Evolutionary conservation across 2,113 vertebrate genomes (phyloP).

Genomic region (Ibidorhyncha struthersii): DNA sequence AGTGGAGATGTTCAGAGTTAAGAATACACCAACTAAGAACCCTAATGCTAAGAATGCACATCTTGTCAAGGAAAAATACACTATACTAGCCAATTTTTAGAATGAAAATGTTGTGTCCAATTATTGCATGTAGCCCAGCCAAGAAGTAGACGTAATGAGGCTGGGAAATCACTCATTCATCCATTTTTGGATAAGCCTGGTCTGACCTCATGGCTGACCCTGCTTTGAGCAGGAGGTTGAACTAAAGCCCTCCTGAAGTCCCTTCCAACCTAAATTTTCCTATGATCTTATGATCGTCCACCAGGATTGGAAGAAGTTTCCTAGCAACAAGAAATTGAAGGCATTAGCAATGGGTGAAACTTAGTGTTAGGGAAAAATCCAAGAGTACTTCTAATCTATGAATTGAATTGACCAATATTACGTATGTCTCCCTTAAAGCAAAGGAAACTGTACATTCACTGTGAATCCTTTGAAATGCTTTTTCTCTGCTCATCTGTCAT

Average conservation of each 20-base stretch:
- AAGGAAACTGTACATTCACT: neutral
- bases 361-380: neutral
- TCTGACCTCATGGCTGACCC: slow-evolving; percentile 6
- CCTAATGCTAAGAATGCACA: neutral
- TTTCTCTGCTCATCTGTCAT: neutral
- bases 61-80: slow-evolving; percentile 5
- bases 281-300: neutral
- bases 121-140: neutral
- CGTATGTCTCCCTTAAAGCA: neutral
- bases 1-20: neutral
- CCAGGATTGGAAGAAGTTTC: slow-evolving; percentile 32
- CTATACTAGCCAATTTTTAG: neutral
- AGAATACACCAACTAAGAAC: neutral
- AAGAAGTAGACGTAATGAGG: neutral
- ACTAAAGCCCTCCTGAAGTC: slow-evolving; percentile 31
- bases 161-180: neutral
- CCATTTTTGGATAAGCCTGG: neutral
- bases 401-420: neutral
- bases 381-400: neutral
- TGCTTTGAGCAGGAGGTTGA: neutral
- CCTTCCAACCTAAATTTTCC: slow-evolving; percentile 23
- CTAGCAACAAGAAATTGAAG: slow-evolving; percentile 53
- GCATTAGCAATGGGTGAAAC: neutral
- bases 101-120: slow-evolving; percentile 13
- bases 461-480: neutral